Evolutionary conservation across 1,140 invertebrate genomes (phyloP).

Genomic region (Lasaia peninsularis): DNA sequence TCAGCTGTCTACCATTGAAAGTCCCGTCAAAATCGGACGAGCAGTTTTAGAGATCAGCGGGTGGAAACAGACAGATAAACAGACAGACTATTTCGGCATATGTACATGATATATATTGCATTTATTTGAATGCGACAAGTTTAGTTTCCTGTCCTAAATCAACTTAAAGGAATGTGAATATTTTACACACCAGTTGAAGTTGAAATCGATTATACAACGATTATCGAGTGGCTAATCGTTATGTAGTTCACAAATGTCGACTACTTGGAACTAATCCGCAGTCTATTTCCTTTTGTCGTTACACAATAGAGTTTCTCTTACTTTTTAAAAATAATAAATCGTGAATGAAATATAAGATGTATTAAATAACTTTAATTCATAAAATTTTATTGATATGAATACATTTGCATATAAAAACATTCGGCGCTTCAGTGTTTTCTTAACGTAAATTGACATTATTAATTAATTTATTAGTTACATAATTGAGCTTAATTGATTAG

Average conservation of each 20-base stretch:
- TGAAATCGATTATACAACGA: slow-evolving; percentile 7
- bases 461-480: no score
- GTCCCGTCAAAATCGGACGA: no score
- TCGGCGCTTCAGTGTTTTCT: no score
- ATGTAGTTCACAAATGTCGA: neutral
- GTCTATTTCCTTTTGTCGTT: slow-evolving; percentile 26
- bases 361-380: neutral
- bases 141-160: neutral
- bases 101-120: neutral
- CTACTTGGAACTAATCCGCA: slow-evolving; percentile 28
- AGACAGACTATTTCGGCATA: no score
- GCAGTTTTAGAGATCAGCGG: no score
- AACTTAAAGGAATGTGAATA: neutral
- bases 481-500: no score
- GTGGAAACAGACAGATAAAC: no score
- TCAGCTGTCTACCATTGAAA: no score
- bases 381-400: no score
- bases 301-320: slow-evolving; percentile 29
- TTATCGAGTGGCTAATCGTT: neutral
- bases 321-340: slow-evolving; percentile 9
- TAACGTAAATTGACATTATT: no score
- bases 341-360: neutral
- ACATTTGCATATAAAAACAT: no score
- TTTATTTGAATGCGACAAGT: neutral
- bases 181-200: neutral